phyloP scores from a whole-genome alignment of 2,797 vertebrate genomes.

The Siniperca obscura region DNA sequence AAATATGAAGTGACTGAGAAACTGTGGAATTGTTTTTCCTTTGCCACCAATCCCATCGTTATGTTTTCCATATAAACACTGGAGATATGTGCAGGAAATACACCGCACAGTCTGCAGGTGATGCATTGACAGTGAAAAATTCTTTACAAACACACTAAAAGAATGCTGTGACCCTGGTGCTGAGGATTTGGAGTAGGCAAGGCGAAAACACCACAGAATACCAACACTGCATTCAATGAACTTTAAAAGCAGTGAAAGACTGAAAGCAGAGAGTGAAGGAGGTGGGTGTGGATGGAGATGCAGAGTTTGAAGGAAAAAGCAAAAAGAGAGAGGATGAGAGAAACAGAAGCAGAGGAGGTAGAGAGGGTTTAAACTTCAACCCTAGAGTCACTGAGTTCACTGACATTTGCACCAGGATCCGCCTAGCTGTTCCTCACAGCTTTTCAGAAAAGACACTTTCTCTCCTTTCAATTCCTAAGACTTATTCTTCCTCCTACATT shows the following conservation, averaged over 20 bases:
- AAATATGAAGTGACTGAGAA: slow-evolving; percentile 43
- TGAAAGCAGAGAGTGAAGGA: slow-evolving; percentile 46
- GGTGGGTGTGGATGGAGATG: slow-evolving; percentile 50
- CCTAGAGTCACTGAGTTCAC: slow-evolving; percentile 81
- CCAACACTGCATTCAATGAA: slow-evolving; percentile 63
- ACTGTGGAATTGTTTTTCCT: slow-evolving; percentile 39
- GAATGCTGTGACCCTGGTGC: slow-evolving; percentile 57
- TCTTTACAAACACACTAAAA: slow-evolving; percentile 36
- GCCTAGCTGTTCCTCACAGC: slow-evolving; percentile 70
- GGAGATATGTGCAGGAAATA: slow-evolving; percentile 40
- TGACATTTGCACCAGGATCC: slow-evolving; percentile 84
- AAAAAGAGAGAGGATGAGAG: slow-evolving; percentile 38
- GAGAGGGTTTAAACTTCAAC: slow-evolving; percentile 78
- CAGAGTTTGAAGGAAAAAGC: slow-evolving; percentile 55
- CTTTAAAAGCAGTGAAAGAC: slow-evolving; percentile 65
- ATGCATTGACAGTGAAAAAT: slow-evolving; percentile 36
- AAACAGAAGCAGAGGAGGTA: slow-evolving; percentile 46
- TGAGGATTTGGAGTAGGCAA: slow-evolving; percentile 52
- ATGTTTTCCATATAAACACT: slow-evolving; percentile 41
- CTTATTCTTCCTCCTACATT: slow-evolving; percentile 69
- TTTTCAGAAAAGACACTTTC: slow-evolving; percentile 72
- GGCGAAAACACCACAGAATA: slow-evolving; percentile 56
- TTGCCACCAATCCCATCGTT: slow-evolving; percentile 20
- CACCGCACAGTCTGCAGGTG: slow-evolving; percentile 38
- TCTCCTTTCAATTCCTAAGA: slow-evolving; percentile 65